Evolutionary conservation across 2,888 invertebrate species (phyloP).

Genomic region (Netelia virgata): DNA sequence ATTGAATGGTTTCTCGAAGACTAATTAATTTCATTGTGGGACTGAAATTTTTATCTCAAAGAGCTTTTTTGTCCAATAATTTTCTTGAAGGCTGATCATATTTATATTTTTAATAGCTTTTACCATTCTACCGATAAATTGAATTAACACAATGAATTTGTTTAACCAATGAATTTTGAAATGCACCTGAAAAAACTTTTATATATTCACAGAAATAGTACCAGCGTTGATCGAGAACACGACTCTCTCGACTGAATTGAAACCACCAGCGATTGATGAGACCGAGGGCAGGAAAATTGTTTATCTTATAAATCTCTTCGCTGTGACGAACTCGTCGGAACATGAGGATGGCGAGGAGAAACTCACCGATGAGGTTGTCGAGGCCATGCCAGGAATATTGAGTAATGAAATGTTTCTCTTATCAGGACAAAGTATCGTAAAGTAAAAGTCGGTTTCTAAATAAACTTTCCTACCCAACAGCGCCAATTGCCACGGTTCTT

Average conservation of each 20-base stretch:
- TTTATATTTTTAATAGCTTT: too few relatives aligned
- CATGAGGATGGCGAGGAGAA: slow-evolving; percentile 76
- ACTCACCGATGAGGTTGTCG: slow-evolving; percentile 75
- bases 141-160: too few relatives aligned
- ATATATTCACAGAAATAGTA: slow-evolving; percentile 57
- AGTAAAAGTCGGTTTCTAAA: not conserved
- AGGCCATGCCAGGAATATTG: slow-evolving; percentile 74
- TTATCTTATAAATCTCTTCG: slow-evolving; percentile 81
- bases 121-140: too few relatives aligned
- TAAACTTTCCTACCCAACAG: slow-evolving; percentile 67
- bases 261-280: slow-evolving; percentile 74
- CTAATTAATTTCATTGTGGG: too few relatives aligned
- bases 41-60: too few relatives aligned
- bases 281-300: slow-evolving; percentile 67
- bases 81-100: too few relatives aligned
- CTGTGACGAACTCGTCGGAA: slow-evolving; percentile 78
- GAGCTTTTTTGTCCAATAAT: too few relatives aligned
- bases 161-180: not conserved
- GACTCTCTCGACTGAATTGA: slow-evolving; percentile 75
- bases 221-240: slow-evolving; percentile 57
- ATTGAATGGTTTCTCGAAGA: too few relatives aligned
- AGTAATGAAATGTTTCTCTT: slow-evolving; percentile 69
- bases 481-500: slow-evolving; percentile 79
- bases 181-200: not conserved
- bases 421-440: not conserved